phyloP scores from a whole-genome alignment of 1,140 invertebrate species.

The Scaptomyza hsui region DNA sequence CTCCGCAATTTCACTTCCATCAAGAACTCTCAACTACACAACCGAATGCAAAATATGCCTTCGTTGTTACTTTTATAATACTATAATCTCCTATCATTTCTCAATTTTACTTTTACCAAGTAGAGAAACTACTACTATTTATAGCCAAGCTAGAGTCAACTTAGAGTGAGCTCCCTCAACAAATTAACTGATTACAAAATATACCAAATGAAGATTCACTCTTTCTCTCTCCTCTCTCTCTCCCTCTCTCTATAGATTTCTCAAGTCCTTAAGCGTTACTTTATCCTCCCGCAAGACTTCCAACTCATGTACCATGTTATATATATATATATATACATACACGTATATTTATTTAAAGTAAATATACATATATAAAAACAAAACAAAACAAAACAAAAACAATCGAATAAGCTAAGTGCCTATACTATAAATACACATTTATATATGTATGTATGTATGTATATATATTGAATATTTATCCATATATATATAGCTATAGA shows the following conservation, averaged over 20 bases:
- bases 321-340: slow-evolving; percentile 30
- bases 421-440: slow-evolving; percentile 68
- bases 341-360: slow-evolving; percentile 42
- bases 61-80: background rate
- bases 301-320: background rate
- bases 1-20: slow-evolving; percentile 44
- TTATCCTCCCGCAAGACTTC: too few species aligned
- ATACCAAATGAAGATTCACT: slow-evolving; percentile 7
- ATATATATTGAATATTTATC: slow-evolving; percentile 3
- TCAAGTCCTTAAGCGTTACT: too few species aligned
- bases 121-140: background rate
- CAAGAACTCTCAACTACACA: slow-evolving; percentile 33
- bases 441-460: slow-evolving; percentile 32
- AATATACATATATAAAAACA: slow-evolving; percentile 42
- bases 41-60: slow-evolving; percentile 5
- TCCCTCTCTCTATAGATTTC: too few species aligned
- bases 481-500: too few species aligned
- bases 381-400: slow-evolving; percentile 54
- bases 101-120: slow-evolving; percentile 9
- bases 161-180: slow-evolving; percentile 7
- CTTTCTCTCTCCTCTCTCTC: too few species aligned
- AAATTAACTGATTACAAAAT: background rate
- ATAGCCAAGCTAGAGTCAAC: background rate
- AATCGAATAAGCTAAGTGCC: slow-evolving; percentile 81
- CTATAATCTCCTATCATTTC: background rate